A percentile compares a stretch with the other conserved stretches of the same genome.
These are phyloP conservation scores for Tetranychus truncatus DNA, from an alignment of 2,888 invertebrate genomes.

Conservation along the genomic window DNA sequence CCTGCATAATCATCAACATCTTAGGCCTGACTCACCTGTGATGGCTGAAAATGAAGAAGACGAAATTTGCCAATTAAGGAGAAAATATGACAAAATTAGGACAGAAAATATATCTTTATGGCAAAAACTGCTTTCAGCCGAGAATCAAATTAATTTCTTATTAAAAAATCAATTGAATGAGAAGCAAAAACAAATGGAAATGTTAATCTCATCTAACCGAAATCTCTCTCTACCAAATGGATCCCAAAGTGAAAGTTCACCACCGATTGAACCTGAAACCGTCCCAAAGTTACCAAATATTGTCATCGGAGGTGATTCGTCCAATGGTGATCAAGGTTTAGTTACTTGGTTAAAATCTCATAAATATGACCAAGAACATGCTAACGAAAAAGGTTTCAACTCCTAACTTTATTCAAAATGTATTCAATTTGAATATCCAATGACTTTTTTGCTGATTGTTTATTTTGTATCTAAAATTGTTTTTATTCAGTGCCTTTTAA, in stretches of 20 bases:
- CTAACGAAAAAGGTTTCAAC: no score
- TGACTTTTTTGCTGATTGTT: no score
- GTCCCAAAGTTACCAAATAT: neutral
- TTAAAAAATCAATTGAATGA: neutral
- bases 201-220: neutral
- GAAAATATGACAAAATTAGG: slow-evolving; percentile 13
- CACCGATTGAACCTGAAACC: neutral
- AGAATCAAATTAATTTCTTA: slow-evolving; percentile 36
- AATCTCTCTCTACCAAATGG: neutral
- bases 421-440: no score
- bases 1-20: neutral
- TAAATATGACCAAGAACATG: neutral
- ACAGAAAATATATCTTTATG: slow-evolving; percentile 40
- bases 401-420: no score
- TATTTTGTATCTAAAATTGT: no score
- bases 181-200: neutral
- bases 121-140: slow-evolving; percentile 55
- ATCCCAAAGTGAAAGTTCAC: neutral
- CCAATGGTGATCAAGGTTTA: neutral
- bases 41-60: slow-evolving; percentile 5
- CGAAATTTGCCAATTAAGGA: neutral
- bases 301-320: neutral
- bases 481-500: no score
- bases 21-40: no score
- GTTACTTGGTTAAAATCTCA: neutral